Conservation (phyloP, 2,797 vertebrate species). For the Morus bassanus region DNA sequence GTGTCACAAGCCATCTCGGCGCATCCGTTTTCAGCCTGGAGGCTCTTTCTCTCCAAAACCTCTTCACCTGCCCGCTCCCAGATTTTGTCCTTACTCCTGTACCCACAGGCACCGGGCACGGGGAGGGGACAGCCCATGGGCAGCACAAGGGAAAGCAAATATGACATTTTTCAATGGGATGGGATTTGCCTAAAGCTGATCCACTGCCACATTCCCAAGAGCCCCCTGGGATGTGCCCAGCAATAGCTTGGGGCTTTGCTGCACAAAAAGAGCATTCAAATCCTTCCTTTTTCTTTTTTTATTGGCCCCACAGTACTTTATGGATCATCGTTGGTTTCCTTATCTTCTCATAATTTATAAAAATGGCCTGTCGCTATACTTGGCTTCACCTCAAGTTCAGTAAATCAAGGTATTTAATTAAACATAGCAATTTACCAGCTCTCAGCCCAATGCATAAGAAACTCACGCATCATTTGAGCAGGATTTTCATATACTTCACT, state of each 20-base stretch:
- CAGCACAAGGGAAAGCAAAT: neutral
- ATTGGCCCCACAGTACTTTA: neutral
- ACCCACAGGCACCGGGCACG: fast-evolving
- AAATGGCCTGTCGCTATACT: neutral
- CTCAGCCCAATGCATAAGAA: neutral
- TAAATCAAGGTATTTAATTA: constrained; percentile 19
- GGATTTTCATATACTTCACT: neutral
- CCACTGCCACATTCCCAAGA: neutral
- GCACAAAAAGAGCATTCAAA: neutral
- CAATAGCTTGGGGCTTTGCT: neutral
- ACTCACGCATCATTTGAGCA: neutral
- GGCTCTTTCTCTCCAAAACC: neutral
- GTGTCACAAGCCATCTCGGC: fast-evolving
- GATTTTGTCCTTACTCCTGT: too few species aligned
- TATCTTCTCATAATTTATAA: neutral
- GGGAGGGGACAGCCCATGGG: neutral
- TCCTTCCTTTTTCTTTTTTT: neutral
- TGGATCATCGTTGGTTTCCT: neutral
- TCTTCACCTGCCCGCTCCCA: neutral
- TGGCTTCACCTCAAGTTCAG: neutral
- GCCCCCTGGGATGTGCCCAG: neutral
- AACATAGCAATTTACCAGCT: neutral
- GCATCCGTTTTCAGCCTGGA: neutral
- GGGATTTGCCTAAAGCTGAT: neutral
- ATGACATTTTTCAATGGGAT: fast-evolving